These are phyloP conservation scores for Oxystoma pomonae DNA, from an alignment of 2,888 invertebrate genomes.

Conservation along the genomic window DNA sequence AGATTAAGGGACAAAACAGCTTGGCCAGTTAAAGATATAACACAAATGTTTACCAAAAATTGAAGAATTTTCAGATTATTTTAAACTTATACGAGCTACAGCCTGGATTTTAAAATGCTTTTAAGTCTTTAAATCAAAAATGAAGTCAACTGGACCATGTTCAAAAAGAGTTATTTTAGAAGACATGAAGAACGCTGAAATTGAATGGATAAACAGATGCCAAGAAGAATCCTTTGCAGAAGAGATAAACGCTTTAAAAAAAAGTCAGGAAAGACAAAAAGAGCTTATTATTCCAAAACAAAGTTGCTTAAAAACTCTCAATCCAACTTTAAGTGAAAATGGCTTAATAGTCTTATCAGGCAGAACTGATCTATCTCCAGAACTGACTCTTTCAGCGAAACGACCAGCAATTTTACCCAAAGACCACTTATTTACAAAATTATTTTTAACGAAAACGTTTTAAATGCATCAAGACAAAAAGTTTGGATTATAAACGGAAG, in stretches of 20 bases:
- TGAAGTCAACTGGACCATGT: neutral
- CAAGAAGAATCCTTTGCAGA: neutral
- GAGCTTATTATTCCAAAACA: neutral
- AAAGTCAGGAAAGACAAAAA: too few relatives aligned
- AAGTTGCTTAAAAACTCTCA: neutral
- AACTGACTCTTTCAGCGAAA: neutral
- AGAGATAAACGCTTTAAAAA: neutral
- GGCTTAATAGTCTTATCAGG: neutral
- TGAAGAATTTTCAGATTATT: conserved; percentile 9
- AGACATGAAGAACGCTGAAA: neutral
- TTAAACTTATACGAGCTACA: conserved; percentile 6
- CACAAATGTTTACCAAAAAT: conserved; percentile 1
- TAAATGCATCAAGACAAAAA: conserved; percentile 10
- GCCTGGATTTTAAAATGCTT: neutral
- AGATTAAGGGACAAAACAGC: neutral
- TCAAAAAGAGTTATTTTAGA: neutral
- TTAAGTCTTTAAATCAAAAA: conserved; percentile 1
- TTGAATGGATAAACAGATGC: neutral
- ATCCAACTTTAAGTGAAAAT: neutral
- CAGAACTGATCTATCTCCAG: neutral
- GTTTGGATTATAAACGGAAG: neutral
- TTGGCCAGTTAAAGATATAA: neutral
- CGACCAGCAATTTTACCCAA: neutral
- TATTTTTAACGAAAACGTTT: conserved; percentile 2
- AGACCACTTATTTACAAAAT: neutral